Evolutionary conservation across 2,113 vertebrate genomes (phyloP).

Genomic region (Mormyrus lacerda): DNA sequence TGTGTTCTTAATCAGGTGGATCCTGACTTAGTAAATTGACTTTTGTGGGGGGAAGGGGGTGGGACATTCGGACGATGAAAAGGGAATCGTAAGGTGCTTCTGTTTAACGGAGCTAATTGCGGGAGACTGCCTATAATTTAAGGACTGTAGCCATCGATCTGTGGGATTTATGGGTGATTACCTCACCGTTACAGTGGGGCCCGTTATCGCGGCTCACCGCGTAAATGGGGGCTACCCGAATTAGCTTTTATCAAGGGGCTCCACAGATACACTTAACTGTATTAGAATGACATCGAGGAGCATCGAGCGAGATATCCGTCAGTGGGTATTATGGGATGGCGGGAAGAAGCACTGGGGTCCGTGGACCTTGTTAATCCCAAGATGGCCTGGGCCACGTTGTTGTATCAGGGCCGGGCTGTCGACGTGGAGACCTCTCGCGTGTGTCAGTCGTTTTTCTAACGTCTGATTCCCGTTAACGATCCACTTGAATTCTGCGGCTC

Average conservation of each 20-base stretch:
- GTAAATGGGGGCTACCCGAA: slow-evolving; percentile 48
- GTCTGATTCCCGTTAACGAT: not conserved
- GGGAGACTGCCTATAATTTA: slow-evolving; percentile 59
- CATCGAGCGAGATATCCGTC: slow-evolving; percentile 30
- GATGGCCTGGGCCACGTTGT: not conserved
- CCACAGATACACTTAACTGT: slow-evolving; percentile 36
- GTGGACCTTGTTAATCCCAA: not conserved
- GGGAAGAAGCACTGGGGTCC: slow-evolving; percentile 9
- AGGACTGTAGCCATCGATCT: slow-evolving; percentile 58
- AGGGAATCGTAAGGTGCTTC: not conserved
- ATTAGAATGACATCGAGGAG: slow-evolving; percentile 38
- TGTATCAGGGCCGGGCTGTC: not conserved
- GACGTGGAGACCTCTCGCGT: not conserved
- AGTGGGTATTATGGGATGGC: slow-evolving; percentile 19
- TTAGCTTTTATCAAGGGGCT: slow-evolving; percentile 52
- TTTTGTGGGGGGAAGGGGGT: not conserved
- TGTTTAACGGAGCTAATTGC: slow-evolving; percentile 43
- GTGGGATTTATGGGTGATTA: slow-evolving; percentile 64
- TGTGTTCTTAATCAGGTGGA: not conserved
- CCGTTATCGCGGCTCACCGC: slow-evolving; percentile 22
- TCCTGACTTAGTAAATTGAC: not conserved
- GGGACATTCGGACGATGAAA: not conserved
- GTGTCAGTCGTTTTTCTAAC: not conserved
- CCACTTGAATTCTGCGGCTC: not conserved
- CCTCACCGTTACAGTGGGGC: slow-evolving; percentile 65